Percentiles rank a stretch among this genome's conserved stretches.
These are phyloP conservation scores for Oreamnos americanus DNA, from an alignment of 2,113 vertebrate genomes.

Conservation along the genomic window DNA sequence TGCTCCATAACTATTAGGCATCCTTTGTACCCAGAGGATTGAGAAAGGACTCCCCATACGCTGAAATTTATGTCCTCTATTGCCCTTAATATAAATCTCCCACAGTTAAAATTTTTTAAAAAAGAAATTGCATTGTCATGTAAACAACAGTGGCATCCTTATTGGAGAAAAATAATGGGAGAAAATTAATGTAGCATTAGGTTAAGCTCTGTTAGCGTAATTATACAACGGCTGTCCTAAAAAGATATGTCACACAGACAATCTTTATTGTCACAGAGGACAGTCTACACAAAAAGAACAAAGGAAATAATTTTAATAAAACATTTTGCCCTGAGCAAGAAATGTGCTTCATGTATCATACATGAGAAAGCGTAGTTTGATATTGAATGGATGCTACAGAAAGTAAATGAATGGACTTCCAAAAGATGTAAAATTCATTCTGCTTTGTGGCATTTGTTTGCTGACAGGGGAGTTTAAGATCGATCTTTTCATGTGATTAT, in stretches of 20 bases:
- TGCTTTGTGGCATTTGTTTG: constrained; percentile 67
- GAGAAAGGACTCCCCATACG: background rate
- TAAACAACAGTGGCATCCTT: constrained; percentile 15
- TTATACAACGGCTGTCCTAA: constrained; percentile 68
- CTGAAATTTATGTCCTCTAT: background rate
- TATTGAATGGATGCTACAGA: constrained; percentile 56
- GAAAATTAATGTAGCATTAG: constrained; percentile 71
- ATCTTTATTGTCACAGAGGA: constrained; percentile 68
- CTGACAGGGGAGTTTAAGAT: constrained; percentile 69
- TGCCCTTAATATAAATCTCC: background rate
- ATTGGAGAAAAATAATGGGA: constrained; percentile 43
- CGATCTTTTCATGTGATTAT: constrained; percentile 59
- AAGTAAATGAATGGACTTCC: constrained; percentile 76
- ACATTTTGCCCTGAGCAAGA: constrained; percentile 74
- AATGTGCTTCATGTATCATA: constrained; percentile 73
- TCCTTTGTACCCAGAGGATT: background rate
- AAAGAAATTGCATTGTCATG: background rate
- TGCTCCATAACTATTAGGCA: background rate
- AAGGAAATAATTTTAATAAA: constrained; percentile 82
- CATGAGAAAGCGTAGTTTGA: constrained; percentile 68
- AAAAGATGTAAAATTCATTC: constrained; percentile 65
- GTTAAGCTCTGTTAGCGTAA: constrained; percentile 72
- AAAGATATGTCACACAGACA: constrained; percentile 61
- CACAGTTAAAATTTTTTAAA: background rate
- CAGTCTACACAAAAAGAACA: constrained; percentile 73